These are phyloP conservation scores for Numenius arquata DNA, from an alignment of 2,113 vertebrate species.

Conservation along the genomic window DNA sequence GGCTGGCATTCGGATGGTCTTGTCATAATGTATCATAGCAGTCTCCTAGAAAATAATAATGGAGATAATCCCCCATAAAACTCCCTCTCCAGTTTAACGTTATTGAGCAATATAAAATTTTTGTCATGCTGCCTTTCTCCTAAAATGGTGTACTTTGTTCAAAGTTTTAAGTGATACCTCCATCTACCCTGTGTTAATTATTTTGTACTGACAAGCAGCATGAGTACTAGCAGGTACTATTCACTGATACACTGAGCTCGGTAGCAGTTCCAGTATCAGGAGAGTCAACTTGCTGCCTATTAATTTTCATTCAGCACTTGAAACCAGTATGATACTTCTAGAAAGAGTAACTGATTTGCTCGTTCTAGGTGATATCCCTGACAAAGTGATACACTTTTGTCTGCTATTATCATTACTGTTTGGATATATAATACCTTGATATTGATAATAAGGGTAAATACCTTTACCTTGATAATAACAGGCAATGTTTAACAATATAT, in stretches of 20 bases:
- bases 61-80: background rate
- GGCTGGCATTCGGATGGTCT: background rate
- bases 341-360: background rate
- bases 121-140: background rate
- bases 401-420: background rate
- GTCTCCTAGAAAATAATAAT: background rate
- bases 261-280: background rate
- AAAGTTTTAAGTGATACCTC: background rate
- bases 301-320: background rate
- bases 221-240: background rate
- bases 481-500: background rate
- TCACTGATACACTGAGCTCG: background rate
- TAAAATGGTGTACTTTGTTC: background rate
- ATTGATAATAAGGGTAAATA: background rate
- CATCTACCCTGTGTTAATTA: background rate
- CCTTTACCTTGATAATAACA: background rate
- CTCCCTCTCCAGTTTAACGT: background rate
- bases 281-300: background rate
- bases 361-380: background rate
- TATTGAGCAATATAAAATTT: background rate
- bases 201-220: background rate
- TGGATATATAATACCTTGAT: background rate
- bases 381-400: background rate
- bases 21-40: background rate
- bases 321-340: background rate